A percentile compares a stretch with the other conserved stretches of the same genome.
Evolutionary conservation across 2,888 invertebrate genomes (phyloP).

Genomic region (Lithosia quadra): DNA sequence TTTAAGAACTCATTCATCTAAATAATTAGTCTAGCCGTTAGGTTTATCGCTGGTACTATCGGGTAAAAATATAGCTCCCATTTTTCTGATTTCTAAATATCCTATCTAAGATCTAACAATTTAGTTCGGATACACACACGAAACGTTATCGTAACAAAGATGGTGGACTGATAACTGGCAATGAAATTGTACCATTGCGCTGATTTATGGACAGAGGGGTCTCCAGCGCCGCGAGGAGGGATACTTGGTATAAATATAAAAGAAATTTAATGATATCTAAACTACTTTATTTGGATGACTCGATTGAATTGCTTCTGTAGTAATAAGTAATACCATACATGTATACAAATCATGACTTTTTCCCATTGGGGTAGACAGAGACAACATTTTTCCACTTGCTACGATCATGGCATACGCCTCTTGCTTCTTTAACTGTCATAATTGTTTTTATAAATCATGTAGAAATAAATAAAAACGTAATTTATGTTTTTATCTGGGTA

Average conservation of each 20-base stretch:
- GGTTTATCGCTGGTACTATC: too few relatives aligned
- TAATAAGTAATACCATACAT: background rate
- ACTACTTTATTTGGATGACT: background rate
- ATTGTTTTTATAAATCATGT: too few relatives aligned
- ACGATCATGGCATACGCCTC: too few relatives aligned
- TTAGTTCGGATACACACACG: slow-evolving; percentile 14
- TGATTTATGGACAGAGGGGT: slow-evolving; percentile 31
- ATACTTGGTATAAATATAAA: slow-evolving; percentile 5
- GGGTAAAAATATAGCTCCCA: background rate
- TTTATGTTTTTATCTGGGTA: too few relatives aligned
- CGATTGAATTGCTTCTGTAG: background rate
- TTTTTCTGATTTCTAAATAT: background rate
- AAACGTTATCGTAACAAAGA: slow-evolving; percentile 15
- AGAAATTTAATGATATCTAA: background rate
- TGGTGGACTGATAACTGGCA: slow-evolving; percentile 25
- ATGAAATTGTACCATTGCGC: slow-evolving; percentile 27
- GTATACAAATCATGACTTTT: too few relatives aligned
- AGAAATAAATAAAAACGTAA: too few relatives aligned
- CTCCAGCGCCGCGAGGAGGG: slow-evolving; percentile 5
- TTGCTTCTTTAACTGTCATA: too few relatives aligned
- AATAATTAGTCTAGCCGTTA: too few relatives aligned
- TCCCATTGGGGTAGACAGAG: too few relatives aligned
- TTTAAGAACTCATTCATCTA: too few relatives aligned
- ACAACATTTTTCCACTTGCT: too few relatives aligned
- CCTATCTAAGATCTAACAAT: slow-evolving; percentile 18